Evolutionary conservation across 2,888 invertebrate genomes (phyloP).

Genomic region (Drosophila subquinaria): DNA sequence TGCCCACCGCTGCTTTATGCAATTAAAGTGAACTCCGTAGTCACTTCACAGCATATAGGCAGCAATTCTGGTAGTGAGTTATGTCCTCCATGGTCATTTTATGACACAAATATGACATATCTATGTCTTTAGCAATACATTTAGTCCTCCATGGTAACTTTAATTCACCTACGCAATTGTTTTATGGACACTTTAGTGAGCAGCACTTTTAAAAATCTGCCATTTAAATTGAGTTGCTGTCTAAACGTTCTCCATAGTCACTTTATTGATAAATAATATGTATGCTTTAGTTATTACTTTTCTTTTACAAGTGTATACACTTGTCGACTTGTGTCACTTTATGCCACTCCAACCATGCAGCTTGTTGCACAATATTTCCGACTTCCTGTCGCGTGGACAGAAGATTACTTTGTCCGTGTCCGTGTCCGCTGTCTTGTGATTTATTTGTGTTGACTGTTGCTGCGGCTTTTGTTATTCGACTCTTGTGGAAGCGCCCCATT

Average conservation of each 20-base stretch:
- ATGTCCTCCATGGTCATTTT: too few species aligned
- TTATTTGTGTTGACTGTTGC: conserved; percentile 36
- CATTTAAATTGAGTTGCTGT: not conserved
- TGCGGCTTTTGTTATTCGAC: conserved; percentile 31
- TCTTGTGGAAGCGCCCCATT: conserved; percentile 18
- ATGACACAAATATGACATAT: too few species aligned
- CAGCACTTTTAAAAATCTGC: not conserved
- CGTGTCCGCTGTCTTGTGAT: conserved; percentile 27
- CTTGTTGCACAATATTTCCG: conserved; percentile 35
- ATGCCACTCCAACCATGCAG: not conserved
- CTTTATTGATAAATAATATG: not conserved
- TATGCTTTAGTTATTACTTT: not conserved
- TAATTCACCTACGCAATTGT: not conserved
- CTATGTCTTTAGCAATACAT: too few species aligned
- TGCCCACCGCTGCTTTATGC: too few species aligned
- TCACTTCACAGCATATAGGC: too few species aligned
- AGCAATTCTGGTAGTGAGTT: too few species aligned
- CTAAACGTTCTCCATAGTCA: not conserved
- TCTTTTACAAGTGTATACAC: conserved; percentile 13
- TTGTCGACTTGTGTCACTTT: not conserved
- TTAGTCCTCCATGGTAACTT: not conserved
- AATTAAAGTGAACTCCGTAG: too few species aligned
- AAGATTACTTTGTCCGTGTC: conserved; percentile 15
- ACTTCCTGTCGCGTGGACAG: conserved; percentile 53
- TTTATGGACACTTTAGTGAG: not conserved